phyloP scores from a whole-genome alignment of 2,797 vertebrate genomes.

The Falco concolor region DNA sequence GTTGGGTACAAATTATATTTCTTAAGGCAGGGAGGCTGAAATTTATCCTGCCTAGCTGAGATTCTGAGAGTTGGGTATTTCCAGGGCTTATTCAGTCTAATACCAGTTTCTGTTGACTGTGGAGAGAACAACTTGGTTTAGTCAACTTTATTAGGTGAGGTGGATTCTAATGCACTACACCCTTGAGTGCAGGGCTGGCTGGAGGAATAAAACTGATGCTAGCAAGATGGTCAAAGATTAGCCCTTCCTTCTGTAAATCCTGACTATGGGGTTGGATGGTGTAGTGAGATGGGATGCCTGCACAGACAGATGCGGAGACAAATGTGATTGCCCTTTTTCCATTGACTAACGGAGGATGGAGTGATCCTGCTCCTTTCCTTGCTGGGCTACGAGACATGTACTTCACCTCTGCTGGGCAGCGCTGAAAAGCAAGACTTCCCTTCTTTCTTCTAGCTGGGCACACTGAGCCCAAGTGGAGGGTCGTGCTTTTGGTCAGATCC shows the following conservation, averaged over 20 bases:
- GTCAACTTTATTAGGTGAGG: not conserved
- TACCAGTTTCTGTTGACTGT: not conserved
- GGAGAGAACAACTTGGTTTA: not conserved
- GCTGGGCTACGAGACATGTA: not conserved
- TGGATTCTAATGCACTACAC: not conserved
- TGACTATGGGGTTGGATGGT: rapidly evolving
- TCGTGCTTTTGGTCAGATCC: not conserved
- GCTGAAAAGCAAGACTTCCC: not conserved
- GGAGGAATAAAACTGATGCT: not conserved
- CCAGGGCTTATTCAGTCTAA: no score
- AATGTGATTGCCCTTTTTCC: not conserved
- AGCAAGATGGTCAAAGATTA: not conserved
- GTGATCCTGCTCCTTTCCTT: not conserved
- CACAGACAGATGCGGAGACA: rapidly evolving
- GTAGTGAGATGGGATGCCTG: not conserved
- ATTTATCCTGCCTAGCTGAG: not conserved
- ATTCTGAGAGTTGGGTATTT: not conserved
- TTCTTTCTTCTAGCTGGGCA: not conserved
- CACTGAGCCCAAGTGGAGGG: not conserved
- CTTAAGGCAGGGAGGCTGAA: not conserved
- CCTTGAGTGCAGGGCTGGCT: not conserved
- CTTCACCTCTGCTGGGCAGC: not conserved
- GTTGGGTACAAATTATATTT: not conserved
- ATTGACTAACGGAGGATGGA: not conserved
- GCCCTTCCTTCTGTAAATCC: not conserved